Evolutionary conservation across 2,113 vertebrate species (phyloP).

Genomic region (Colaptes auratus): DNA sequence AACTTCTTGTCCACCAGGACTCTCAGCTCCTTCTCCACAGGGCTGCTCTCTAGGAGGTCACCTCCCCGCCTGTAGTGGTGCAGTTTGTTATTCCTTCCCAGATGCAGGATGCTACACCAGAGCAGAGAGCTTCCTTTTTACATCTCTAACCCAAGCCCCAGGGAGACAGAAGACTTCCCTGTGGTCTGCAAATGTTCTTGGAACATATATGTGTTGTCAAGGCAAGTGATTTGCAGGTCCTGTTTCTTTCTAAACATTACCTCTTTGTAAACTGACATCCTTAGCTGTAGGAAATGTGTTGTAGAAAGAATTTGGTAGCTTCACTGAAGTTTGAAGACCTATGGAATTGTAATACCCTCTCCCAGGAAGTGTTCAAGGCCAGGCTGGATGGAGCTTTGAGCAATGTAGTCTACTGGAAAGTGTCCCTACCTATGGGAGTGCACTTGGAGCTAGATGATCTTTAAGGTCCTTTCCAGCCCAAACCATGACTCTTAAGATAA

Average conservation of each 20-base stretch:
- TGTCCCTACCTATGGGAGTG: not conserved
- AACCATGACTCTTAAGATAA: not conserved
- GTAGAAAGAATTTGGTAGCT: not conserved
- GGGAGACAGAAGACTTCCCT: too few species aligned
- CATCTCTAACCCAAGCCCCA: too few species aligned
- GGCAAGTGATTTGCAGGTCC: not conserved
- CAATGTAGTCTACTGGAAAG: not conserved
- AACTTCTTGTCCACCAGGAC: too few species aligned
- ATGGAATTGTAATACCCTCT: not conserved
- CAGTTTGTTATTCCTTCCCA: too few species aligned
- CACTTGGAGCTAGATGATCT: not conserved
- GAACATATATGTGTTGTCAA: not conserved
- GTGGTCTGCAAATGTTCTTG: not conserved
- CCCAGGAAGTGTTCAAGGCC: not conserved
- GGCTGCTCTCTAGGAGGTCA: too few species aligned
- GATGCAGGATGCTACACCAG: too few species aligned
- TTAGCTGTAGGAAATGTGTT: not conserved
- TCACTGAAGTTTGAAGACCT: not conserved
- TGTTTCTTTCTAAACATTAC: not conserved
- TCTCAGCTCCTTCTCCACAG: too few species aligned
- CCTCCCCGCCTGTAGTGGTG: too few species aligned
- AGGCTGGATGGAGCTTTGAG: not conserved
- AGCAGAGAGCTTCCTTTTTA: too few species aligned
- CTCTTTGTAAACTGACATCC: not conserved
- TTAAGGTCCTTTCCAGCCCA: not conserved